phyloP scores from a whole-genome alignment of 2,113 vertebrate genomes.

The Pygoscelis adeliae region DNA sequence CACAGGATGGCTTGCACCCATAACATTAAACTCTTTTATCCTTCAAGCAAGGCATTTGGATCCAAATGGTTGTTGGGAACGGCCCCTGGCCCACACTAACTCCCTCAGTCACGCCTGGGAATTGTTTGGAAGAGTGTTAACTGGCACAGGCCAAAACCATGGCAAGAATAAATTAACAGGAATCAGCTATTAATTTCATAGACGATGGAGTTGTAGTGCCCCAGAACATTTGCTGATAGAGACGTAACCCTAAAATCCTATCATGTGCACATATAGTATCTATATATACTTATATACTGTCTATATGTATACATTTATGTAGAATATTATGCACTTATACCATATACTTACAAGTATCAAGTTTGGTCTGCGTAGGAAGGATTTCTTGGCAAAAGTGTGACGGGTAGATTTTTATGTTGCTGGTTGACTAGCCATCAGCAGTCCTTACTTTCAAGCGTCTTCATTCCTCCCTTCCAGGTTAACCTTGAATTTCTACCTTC shows the following conservation, averaged over 20 bases:
- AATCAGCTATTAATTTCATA: slow-evolving; percentile 11
- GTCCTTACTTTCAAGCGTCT: neutral
- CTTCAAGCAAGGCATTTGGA: slow-evolving; percentile 15
- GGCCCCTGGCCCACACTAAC: slow-evolving; percentile 6
- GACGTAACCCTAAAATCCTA: neutral
- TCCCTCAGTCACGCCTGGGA: slow-evolving; percentile 13
- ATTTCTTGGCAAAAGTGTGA: neutral
- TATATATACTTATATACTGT: neutral
- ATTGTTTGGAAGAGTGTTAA: slow-evolving; percentile 4
- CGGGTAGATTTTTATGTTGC: neutral
- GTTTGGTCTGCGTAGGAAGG: neutral
- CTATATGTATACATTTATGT: neutral
- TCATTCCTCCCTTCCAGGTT: neutral
- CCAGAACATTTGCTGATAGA: neutral
- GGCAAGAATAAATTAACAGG: slow-evolving; percentile 1
- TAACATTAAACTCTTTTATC: slow-evolving; percentile 41
- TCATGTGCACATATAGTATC: neutral
- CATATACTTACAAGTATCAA: neutral
- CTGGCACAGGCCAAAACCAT: neutral
- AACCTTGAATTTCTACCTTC: neutral
- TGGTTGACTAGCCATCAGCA: neutral
- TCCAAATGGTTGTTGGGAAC: slow-evolving; percentile 1
- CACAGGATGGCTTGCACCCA: slow-evolving; percentile 16
- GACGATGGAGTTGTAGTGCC: neutral
- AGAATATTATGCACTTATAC: neutral